These are phyloP conservation scores for Loris lydekkerianus DNA, from an alignment of 2,797 vertebrate genomes.

Conservation along the genomic window DNA sequence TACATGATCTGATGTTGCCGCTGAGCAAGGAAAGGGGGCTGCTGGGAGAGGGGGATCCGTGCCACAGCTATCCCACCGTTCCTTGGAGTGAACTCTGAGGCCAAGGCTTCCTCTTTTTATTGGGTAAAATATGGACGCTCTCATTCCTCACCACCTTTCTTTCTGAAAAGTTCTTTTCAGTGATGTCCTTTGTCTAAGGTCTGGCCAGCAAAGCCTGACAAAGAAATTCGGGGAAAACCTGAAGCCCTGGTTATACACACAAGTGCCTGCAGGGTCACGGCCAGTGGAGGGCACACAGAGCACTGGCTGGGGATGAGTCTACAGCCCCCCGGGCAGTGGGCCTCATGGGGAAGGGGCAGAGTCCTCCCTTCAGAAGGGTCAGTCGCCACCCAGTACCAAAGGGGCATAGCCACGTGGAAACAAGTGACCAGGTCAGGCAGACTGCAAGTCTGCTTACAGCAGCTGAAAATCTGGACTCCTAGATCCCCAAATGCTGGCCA, in stretches of 20 bases:
- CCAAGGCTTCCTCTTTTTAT: not conserved
- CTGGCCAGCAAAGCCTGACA: not conserved
- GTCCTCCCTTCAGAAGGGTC: not conserved
- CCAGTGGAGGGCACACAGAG: not conserved
- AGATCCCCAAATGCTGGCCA: not conserved
- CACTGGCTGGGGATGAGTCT: not conserved
- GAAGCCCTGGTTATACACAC: too few species aligned
- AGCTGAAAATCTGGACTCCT: not conserved
- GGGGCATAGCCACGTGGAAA: accelerated
- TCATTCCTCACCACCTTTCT: not conserved
- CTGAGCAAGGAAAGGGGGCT: accelerated
- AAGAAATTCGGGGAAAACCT: accelerated
- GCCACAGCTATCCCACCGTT: not conserved
- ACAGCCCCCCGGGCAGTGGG: not conserved
- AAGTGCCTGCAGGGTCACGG: not conserved
- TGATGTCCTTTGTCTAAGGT: not conserved
- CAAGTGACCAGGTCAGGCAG: too few species aligned
- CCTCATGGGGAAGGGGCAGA: accelerated
- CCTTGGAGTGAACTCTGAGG: not conserved
- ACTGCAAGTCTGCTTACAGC: too few species aligned
- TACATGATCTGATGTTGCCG: not conserved
- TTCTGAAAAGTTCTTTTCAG: not conserved
- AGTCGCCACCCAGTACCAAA: too few species aligned
- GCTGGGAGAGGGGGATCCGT: accelerated
- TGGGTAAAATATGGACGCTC: not conserved